These are phyloP conservation scores for Alaudala cheleensis DNA, from an alignment of 2,113 vertebrate species.

Conservation along the genomic window DNA sequence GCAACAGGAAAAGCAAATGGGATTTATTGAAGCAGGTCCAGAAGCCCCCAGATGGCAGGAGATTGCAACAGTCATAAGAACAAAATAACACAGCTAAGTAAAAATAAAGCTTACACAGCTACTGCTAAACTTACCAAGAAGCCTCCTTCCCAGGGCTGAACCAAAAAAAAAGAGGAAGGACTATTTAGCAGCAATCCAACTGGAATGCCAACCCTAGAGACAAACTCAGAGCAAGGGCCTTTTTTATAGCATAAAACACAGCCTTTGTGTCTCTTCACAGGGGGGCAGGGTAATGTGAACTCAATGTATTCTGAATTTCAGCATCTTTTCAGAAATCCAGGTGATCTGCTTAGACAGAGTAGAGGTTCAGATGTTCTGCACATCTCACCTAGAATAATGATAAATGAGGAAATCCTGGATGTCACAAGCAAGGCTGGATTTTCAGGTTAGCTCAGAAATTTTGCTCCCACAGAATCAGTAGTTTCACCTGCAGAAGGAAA, in stretches of 20 bases:
- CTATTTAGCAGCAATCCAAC: not conserved
- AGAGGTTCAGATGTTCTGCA: not conserved
- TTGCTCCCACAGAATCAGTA: not conserved
- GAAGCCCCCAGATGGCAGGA: constrained; percentile 64
- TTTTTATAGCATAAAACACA: not conserved
- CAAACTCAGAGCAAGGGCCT: not conserved
- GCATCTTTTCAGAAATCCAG: not conserved
- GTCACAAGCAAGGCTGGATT: not conserved
- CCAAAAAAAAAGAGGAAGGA: not conserved
- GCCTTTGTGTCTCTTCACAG: not conserved
- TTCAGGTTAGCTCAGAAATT: not conserved
- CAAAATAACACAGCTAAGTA: constrained; percentile 48
- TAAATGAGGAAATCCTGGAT: not conserved
- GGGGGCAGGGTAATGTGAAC: not conserved
- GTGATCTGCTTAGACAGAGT: not conserved
- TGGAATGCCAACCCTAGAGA: not conserved
- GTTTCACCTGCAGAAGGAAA: not conserved
- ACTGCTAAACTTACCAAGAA: not conserved
- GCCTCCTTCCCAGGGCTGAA: not conserved
- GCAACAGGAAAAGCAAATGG: constrained; percentile 40
- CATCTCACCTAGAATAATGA: not conserved
- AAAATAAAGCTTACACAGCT: constrained; percentile 61
- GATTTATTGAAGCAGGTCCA: constrained; percentile 55
- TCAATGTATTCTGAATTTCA: not conserved
- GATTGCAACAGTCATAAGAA: constrained; percentile 31